phyloP scores from a whole-genome alignment of 2,888 invertebrate species.

The Synanthedon andrenaeformis region DNA sequence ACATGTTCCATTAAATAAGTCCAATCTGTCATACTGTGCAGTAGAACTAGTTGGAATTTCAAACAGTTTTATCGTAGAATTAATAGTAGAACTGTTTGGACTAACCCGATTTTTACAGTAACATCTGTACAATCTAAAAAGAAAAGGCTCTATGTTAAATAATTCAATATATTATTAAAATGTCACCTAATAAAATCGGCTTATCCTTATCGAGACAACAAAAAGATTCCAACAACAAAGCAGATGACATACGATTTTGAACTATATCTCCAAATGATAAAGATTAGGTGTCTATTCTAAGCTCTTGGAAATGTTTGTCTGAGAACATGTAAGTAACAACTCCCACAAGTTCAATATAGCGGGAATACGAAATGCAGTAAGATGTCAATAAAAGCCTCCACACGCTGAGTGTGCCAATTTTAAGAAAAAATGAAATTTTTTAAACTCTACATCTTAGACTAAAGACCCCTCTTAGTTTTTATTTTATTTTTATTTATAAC shows the following conservation, averaged over 20 bases:
- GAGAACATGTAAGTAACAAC: constrained; percentile 10
- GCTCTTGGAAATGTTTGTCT: background rate
- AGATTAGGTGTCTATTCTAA: background rate
- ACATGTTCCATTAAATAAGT: no score
- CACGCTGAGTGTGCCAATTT: constrained; percentile 3
- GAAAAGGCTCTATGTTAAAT: no score
- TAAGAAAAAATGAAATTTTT: background rate
- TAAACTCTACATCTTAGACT: background rate
- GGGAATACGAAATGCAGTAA: constrained; percentile 10
- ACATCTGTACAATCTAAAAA: no score
- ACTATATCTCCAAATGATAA: background rate
- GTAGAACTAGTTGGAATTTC: no score
- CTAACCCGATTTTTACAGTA: no score
- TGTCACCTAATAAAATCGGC: constrained; percentile 7
- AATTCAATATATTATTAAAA: constrained; percentile 7
- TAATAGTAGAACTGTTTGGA: no score
- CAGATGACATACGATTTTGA: background rate
- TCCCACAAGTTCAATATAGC: constrained; percentile 5
- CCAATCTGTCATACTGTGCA: no score
- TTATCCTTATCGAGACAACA: background rate
- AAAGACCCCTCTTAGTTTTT: no score
- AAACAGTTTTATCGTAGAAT: no score
- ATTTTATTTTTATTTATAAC: no score
- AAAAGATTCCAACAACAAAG: background rate
- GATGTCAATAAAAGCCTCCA: constrained; percentile 1